Base-by-base conservation (phyloP, 2,888 invertebrate species). In the Morpho deidamia region DNA sequence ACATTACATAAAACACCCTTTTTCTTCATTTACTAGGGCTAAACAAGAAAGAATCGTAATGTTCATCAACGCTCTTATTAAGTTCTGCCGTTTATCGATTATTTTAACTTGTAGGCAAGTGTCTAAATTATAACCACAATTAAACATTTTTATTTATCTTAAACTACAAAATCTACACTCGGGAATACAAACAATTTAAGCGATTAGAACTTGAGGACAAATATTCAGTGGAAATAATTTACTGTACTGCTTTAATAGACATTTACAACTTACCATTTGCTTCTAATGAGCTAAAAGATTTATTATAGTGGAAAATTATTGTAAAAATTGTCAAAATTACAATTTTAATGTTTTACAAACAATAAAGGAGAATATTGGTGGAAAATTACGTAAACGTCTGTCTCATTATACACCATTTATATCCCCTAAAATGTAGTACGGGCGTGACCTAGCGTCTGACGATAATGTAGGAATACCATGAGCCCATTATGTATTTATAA, bases 381-480 rank as follows among this genome's bases (percentile, higher is more conserved):
- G 23, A 23, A 23, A 23, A 23, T 23, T 39, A 12, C 33, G 32
- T 41, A 37, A 8, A 33, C 14, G 7, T 41, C 10, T 14, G 11
- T 49, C 45, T 53, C 37, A 48, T 45, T 43, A 53, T 53, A 47
- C 44, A 33, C 14, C 42, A 42, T 42, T 49, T 49, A 42, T 42
- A 49, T 44, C 39, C 44, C 44, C n/a, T 14, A 43, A 44, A 51
- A 35, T 33, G 51, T 56, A 53, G 52, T 38, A 8, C 48, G 48
- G 55, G 57, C 57, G 55, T 55, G 55, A 58, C 54, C 47, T 44
- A 55, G 41, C 41, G 35, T 23, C 37, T n/a, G 35, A 42, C 49
- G 34, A 49, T 37, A 43, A 33, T 1, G 42, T 49, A 42, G 37
- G 42, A 37, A n/a, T 3, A 7, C 42, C 14, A 9, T 42, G 14